These are phyloP conservation scores for Anarrhichthys ocellatus DNA, from an alignment of 2,113 vertebrate species.

Conservation along the genomic window DNA sequence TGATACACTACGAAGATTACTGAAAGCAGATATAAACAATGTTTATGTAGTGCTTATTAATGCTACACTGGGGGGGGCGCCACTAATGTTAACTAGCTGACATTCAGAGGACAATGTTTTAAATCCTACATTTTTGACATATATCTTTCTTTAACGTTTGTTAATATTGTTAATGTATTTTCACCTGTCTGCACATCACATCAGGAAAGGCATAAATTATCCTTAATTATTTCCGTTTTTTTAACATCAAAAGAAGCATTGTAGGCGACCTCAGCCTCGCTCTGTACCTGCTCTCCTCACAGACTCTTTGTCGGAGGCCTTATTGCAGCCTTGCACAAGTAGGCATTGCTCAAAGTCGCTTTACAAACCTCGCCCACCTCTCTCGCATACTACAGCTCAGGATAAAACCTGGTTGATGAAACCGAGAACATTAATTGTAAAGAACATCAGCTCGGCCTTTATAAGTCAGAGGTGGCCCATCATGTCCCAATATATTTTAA, in stretches of 20 bases:
- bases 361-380: not conserved
- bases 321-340: slow-evolving; percentile 1
- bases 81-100: not conserved
- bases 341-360: slow-evolving; percentile 23
- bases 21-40: not conserved
- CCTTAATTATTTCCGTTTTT: too few relatives aligned
- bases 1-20: not conserved
- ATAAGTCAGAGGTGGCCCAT: too few relatives aligned
- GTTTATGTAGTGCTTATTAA: not conserved
- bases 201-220: not conserved
- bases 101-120: not conserved
- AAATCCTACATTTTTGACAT: not conserved
- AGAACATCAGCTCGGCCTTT: too few relatives aligned
- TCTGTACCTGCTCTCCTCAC: not conserved
- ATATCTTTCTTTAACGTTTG: not conserved
- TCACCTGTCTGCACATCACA: not conserved
- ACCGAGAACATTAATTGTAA: too few relatives aligned
- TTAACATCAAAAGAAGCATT: not conserved
- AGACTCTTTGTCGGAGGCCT: not conserved
- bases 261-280: rapidly evolving
- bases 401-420: too few relatives aligned
- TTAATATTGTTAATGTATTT: not conserved
- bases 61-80: not conserved
- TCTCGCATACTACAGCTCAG: not conserved
- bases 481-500: too few relatives aligned